Evolutionary conservation across 2,113 vertebrate species (phyloP), one percentile per base, ranked within the genome.

Genomic region (Gymnocephalus cernua): DNA sequence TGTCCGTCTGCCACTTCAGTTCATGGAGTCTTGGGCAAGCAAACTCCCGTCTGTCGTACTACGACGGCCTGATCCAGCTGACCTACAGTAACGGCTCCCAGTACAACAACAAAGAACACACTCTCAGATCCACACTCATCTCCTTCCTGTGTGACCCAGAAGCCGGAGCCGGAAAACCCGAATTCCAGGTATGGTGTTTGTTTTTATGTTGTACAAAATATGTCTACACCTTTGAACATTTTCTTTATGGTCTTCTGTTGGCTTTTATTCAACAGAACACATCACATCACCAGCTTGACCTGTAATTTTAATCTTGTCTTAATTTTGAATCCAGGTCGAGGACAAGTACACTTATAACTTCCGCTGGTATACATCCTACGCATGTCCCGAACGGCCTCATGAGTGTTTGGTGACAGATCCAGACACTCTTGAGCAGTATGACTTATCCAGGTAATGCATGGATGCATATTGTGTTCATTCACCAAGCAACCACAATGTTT

Each of bases 351-450:
- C 97, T 0, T 99, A 99, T 77, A 99, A 98, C 92, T 99, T 99
- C 90, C 96, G 92, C 68, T 99, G 97, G 97, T 98, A 99, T 57
- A 99, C 97, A 1, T 96, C 97, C 38, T 95, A 96, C n/a, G 97
- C 97, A 10, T 99, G 98, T 90, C 97, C 97, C 0, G 96, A 96
- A 86, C 93, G 96, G 70, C 96, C 96, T 0, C 88, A 97, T 65
- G 97, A 98, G 88, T 99, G 98, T 71, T 25, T 98, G 79, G 98
- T 97, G 89, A 99, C 96, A 0, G 96, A 99, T 90, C 92, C 92
- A 1, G 10, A 29, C 4, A 96, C 95, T 0, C 79, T 97, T 69
- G 95, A 98, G 27, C 98, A 99, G 4, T 99, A 99, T 4, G 98
- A 99, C 75, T 90, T 99, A 29, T 99, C 98, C 88, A 98, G 97